These are phyloP conservation scores for Trichogramma dendrolimi DNA, from an alignment of 2,888 invertebrate genomes.

Conservation along the genomic window DNA sequence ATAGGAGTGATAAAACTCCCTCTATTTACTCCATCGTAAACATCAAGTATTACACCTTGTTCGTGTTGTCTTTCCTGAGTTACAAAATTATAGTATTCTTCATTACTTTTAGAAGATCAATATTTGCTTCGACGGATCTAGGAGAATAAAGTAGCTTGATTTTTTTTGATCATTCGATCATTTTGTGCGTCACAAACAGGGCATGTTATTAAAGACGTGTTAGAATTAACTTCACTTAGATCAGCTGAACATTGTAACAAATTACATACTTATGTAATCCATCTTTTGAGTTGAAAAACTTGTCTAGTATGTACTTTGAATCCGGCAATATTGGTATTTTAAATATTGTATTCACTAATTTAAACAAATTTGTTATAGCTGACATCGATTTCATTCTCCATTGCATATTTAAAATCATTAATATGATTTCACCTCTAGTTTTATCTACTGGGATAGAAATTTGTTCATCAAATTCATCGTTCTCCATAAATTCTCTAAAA, in stretches of 20 bases:
- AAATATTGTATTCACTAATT: constrained; percentile 10
- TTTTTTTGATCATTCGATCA: background rate
- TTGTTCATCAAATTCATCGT: background rate
- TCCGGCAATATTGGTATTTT: background rate
- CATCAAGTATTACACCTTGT: background rate
- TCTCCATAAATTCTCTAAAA: background rate
- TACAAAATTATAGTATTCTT: constrained; percentile 8
- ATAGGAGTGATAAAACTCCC: constrained; percentile 7
- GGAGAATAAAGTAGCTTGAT: background rate
- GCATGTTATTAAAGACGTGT: background rate
- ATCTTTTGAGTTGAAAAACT: background rate
- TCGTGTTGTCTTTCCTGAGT: background rate
- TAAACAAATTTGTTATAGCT: constrained; percentile 9
- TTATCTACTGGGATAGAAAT: background rate
- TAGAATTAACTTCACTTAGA: background rate
- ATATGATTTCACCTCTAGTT: constrained; percentile 1
- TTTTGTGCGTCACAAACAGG: background rate
- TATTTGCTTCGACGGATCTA: too few relatives aligned
- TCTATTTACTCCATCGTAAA: constrained; percentile 10
- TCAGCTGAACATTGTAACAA: constrained; percentile 3
- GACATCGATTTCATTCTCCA: background rate
- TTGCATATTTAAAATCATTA: constrained; percentile 3
- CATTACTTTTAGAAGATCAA: background rate
- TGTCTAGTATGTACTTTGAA: too few relatives aligned
- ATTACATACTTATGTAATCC: background rate